phyloP scores from a whole-genome alignment of 2,113 vertebrate species.

The Cyphomyrus plagiostoma region DNA sequence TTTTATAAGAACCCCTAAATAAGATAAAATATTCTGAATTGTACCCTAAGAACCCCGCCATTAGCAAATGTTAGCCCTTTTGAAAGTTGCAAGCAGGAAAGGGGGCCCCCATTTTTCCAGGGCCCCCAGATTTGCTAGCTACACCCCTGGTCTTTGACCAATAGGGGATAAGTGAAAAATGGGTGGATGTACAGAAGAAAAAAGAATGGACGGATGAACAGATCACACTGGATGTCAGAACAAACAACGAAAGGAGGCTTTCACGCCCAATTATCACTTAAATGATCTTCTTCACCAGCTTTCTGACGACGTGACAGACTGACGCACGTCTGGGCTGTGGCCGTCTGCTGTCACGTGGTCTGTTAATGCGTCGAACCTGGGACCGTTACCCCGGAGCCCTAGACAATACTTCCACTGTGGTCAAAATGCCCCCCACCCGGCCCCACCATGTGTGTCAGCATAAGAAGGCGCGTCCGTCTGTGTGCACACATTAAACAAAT shows the following conservation, averaged over 20 bases:
- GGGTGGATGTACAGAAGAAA: too few species aligned
- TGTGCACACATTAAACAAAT: constrained; percentile 69
- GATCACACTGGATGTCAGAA: not conserved
- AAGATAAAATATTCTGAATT: not conserved
- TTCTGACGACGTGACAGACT: not conserved
- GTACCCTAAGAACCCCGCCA: not conserved
- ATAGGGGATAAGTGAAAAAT: not conserved
- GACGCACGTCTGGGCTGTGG: constrained; percentile 22
- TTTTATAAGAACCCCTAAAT: not conserved
- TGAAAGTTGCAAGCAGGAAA: not conserved
- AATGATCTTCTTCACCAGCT: not conserved
- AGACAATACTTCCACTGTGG: constrained; percentile 54
- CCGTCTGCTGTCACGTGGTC: constrained; percentile 30
- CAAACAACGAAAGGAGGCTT: not conserved
- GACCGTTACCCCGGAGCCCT: constrained; percentile 36
- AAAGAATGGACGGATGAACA: not conserved
- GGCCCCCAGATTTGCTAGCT: not conserved
- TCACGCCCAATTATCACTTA: not conserved
- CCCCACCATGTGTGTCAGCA: constrained; percentile 27
- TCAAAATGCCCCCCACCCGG: constrained; percentile 51
- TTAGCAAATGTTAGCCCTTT: not conserved
- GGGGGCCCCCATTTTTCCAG: not conserved
- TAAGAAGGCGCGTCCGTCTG: constrained; percentile 37
- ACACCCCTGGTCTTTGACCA: not conserved
- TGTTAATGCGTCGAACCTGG: constrained; percentile 48